Evolutionary conservation across 2,797 vertebrate species (phyloP).

Genomic region (Argentina silus): DNA sequence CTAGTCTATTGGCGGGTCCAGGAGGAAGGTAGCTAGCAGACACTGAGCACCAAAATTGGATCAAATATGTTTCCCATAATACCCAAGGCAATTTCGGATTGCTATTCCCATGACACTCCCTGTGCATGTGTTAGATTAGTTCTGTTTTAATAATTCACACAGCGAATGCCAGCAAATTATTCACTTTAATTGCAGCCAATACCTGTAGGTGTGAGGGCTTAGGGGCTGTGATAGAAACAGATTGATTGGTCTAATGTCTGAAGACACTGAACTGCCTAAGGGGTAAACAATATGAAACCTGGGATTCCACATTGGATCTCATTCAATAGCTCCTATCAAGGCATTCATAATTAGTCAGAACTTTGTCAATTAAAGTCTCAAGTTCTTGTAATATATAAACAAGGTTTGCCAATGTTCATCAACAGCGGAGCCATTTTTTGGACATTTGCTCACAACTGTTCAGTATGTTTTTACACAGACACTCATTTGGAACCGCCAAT

Average conservation of each 20-base stretch:
- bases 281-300: constrained; percentile 59
- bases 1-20: constrained; percentile 55
- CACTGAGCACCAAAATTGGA: neutral
- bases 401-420: neutral
- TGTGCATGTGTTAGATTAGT: constrained; percentile 33
- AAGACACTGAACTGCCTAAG: constrained; percentile 43
- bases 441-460: constrained; percentile 28
- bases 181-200: constrained; percentile 50
- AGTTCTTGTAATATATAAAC: no score
- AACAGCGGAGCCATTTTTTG: neutral
- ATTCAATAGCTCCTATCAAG: constrained; percentile 49
- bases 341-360: constrained; percentile 45
- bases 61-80: constrained; percentile 4
- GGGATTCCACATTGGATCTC: constrained; percentile 39
- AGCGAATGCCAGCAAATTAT: constrained; percentile 45
- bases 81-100: constrained; percentile 34
- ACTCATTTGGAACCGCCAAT: constrained; percentile 62
- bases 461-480: constrained; percentile 37
- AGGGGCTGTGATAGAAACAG: constrained; percentile 41
- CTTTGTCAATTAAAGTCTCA: neutral
- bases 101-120: constrained; percentile 17
- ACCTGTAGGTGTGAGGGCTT: constrained; percentile 35
- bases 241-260: constrained; percentile 44
- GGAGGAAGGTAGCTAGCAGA: neutral
- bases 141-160: constrained; percentile 59